Base-by-base conservation (phyloP, 2,888 invertebrate genomes). In the Eubasilissa splendida region DNA sequence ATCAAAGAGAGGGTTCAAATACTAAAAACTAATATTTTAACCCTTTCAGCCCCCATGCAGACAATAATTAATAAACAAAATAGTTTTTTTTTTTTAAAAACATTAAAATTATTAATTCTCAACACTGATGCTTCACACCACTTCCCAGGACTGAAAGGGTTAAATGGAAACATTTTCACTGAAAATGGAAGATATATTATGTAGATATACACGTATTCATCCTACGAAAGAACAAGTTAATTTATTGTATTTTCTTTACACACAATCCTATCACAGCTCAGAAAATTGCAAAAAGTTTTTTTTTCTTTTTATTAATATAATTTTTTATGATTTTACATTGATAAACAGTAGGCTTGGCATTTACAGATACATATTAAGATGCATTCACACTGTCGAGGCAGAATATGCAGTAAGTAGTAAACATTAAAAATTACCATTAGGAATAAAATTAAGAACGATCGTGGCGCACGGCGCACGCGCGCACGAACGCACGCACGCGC, bases 231-330 rank as follows among this genome's bases (percentile, higher is more conserved):
- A 76, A 76, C 65, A 77, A 42, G 53, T 12, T 54, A n/a, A 31
- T 31, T 52, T 50, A 77, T 68, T 66, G 66, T 77, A 66, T 42
- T 66, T 77, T 11, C 12, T 14, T 76, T n/a, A 65, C 63, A 65
- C 42, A 50, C 60, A 56, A 59, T 77, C 80, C 80, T 80, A 80
- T 80, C 80, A 80, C 80, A 80, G 80, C 77, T 80, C 31, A 63
- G 60, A 77, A 77, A 80, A 80, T 80, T 80, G 80, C 80, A 80
- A 73, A 42, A 42, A 42, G 42, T 42, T 42, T 42, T 42, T 42
- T 42, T 42, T 42, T 42, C 42, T 31, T 65, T 68, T 65, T 56
- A 33, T 52, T 63, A 63, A 22, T 22, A 54, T 56, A 75, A 2
- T 66, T 53, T 65, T 65, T 65, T 53, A 53, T 33, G 63, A 31